phyloP scores from a whole-genome alignment of 1,140 invertebrate genomes.

The Lepidurus packardi region DNA sequence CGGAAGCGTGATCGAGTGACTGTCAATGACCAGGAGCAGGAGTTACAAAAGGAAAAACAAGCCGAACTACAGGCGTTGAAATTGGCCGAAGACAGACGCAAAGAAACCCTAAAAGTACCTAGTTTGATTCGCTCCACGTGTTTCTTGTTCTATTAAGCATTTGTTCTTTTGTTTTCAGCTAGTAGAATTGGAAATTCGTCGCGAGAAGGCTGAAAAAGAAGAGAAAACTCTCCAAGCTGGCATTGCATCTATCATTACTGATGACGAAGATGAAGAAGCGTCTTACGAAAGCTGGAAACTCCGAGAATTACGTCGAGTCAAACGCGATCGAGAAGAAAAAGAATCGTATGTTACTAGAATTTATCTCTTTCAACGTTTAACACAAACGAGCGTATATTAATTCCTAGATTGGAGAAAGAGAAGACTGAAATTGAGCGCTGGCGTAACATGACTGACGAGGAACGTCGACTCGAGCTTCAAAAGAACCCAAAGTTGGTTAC shows the following conservation, averaged over 20 bases:
- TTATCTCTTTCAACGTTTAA: slow-evolving; percentile 1
- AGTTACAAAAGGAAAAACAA: slow-evolving; percentile 76
- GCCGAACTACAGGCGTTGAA: slow-evolving; percentile 69
- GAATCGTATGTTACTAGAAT: slow-evolving; percentile 61
- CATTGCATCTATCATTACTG: slow-evolving; percentile 71
- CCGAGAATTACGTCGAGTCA: slow-evolving; percentile 90
- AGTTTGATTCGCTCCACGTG: background rate
- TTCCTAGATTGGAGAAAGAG: slow-evolving; percentile 68
- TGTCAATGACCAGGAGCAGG: slow-evolving; percentile 86
- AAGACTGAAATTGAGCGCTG: slow-evolving; percentile 83
- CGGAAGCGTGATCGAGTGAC: slow-evolving; percentile 90
- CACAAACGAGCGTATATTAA: slow-evolving; percentile 27
- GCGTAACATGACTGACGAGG: slow-evolving; percentile 93
- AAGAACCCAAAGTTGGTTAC: slow-evolving; percentile 90
- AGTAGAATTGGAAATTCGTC: slow-evolving; percentile 81
- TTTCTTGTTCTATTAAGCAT: slow-evolving; percentile 23
- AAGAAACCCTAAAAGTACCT: slow-evolving; percentile 69
- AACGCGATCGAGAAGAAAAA: slow-evolving; percentile 88
- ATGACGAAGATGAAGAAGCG: slow-evolving; percentile 94
- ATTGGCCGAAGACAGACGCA: slow-evolving; percentile 71
- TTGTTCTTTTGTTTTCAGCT: slow-evolving; percentile 50
- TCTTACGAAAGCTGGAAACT: slow-evolving; percentile 98
- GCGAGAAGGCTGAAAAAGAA: slow-evolving; percentile 55
- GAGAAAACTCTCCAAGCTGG: slow-evolving; percentile 50
- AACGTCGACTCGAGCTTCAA: slow-evolving; percentile 77